Conservation (phyloP, 2,888 invertebrate species). For the Agrypnus murinus region DNA sequence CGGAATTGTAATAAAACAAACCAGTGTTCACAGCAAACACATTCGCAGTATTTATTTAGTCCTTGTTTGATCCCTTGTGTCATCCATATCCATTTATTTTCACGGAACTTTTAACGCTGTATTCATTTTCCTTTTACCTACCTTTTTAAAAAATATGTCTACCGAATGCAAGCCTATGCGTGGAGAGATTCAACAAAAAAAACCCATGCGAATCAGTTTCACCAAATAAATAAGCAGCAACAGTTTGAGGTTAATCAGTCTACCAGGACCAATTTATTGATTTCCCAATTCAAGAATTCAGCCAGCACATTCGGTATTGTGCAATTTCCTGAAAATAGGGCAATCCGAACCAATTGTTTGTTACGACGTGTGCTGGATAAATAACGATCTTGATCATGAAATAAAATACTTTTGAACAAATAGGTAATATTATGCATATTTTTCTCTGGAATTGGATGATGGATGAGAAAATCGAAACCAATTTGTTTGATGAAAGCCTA, state of each 20-base stretch:
- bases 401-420: background rate
- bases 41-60: constrained; percentile 22
- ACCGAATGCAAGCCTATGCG: no score
- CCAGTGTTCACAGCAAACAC: constrained; percentile 5
- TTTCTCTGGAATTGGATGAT: no score
- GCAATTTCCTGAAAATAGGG: constrained; percentile 45
- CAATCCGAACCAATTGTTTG: constrained; percentile 49
- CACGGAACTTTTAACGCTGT: constrained; percentile 11
- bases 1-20: constrained; percentile 12
- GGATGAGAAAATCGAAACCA: no score
- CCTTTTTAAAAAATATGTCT: background rate
- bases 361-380: constrained; percentile 42
- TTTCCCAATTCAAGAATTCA: constrained; percentile 39
- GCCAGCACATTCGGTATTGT: constrained; percentile 37
- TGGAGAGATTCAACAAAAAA: constrained; percentile 6
- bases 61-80: constrained; percentile 25
- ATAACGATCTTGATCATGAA: constrained; percentile 11
- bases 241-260: constrained; percentile 26
- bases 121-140: constrained; percentile 14
- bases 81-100: constrained; percentile 25
- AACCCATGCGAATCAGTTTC: constrained; percentile 7
- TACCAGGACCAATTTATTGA: constrained; percentile 37
- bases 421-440: no score
- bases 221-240: constrained; percentile 14
- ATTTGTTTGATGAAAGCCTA: no score